Conservation (phyloP, 92 coral and sea anemone genomes). For the Hydrozoanthus gracilis region DNA sequence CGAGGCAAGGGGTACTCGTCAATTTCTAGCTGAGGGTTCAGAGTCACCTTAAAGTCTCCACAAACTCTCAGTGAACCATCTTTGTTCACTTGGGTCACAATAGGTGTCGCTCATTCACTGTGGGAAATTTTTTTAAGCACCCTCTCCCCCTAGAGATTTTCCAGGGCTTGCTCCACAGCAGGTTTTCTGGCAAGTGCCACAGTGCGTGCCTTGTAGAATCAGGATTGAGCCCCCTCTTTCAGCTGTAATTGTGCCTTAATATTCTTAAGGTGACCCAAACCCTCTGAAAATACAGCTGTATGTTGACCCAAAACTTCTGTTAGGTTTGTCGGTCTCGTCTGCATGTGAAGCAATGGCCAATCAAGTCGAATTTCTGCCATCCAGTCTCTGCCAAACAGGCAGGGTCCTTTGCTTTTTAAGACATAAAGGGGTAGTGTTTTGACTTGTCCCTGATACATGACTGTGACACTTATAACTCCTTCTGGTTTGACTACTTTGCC, state of each 20-base stretch:
- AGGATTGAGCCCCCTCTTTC: constrained; percentile 5
- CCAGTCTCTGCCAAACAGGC: constrained; percentile 61
- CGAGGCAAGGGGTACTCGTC: constrained; percentile 43
- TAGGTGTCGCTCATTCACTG: constrained; percentile 37
- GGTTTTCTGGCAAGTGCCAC: too few species aligned
- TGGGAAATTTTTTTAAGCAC: not conserved
- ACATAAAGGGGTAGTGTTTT: constrained; percentile 20
- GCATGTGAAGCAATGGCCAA: constrained; percentile 49
- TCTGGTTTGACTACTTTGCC: constrained; percentile 31
- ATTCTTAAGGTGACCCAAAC: not conserved
- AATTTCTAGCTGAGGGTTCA: constrained; percentile 40
- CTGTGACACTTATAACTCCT: constrained; percentile 28
- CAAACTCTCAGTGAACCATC: constrained; percentile 3
- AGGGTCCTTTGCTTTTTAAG: constrained; percentile 41
- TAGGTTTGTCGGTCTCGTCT: not conserved
- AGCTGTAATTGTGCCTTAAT: too few species aligned
- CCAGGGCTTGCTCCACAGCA: constrained; percentile 16
- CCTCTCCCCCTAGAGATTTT: not conserved
- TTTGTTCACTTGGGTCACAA: constrained; percentile 29
- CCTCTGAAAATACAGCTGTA: too few species aligned
- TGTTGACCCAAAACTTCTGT: not conserved
- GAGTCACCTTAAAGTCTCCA: too few species aligned
- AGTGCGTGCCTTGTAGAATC: not conserved
- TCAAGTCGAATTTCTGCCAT: constrained; percentile 49
- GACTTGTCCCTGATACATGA: constrained; percentile 1